Percentiles rank a stretch among this genome's conserved stretches.
Evolutionary conservation across 2,888 invertebrate species (phyloP).

Genomic region (Tinea pellionella): DNA sequence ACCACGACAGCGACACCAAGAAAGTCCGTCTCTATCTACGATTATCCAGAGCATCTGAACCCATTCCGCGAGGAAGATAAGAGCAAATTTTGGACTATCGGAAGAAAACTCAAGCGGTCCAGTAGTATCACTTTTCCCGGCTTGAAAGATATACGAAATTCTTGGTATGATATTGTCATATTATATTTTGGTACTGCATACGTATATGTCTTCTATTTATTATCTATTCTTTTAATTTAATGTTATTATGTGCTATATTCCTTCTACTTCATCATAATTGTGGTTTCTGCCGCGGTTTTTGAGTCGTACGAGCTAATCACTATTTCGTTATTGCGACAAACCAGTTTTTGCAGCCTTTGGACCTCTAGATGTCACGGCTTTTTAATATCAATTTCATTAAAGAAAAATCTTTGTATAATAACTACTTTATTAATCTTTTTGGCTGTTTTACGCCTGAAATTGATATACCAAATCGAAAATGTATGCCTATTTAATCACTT

Average conservation of each 20-base stretch:
- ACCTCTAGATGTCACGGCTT: neutral
- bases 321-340: neutral
- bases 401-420: too few relatives aligned
- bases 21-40: constrained; percentile 70
- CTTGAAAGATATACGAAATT: constrained; percentile 66
- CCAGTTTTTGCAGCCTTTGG: neutral
- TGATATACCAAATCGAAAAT: too few relatives aligned
- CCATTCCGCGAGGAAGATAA: constrained; percentile 78
- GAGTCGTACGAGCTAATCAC: neutral
- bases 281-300: neutral
- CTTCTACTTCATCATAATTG: neutral
- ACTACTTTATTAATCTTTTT: too few relatives aligned
- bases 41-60: constrained; percentile 82
- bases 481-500: too few relatives aligned
- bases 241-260: constrained; percentile 15
- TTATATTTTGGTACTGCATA: neutral
- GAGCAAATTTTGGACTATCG: constrained; percentile 73
- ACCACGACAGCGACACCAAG: constrained; percentile 52
- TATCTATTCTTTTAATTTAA: constrained; percentile 16
- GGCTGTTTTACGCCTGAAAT: too few relatives aligned
- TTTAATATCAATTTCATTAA: too few relatives aligned
- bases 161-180: constrained; percentile 61
- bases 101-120: constrained; percentile 61
- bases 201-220: too few relatives aligned
- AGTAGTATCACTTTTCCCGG: constrained; percentile 74